phyloP scores from a whole-genome alignment of 2,888 invertebrate species.

The Parnassius apollo region DNA sequence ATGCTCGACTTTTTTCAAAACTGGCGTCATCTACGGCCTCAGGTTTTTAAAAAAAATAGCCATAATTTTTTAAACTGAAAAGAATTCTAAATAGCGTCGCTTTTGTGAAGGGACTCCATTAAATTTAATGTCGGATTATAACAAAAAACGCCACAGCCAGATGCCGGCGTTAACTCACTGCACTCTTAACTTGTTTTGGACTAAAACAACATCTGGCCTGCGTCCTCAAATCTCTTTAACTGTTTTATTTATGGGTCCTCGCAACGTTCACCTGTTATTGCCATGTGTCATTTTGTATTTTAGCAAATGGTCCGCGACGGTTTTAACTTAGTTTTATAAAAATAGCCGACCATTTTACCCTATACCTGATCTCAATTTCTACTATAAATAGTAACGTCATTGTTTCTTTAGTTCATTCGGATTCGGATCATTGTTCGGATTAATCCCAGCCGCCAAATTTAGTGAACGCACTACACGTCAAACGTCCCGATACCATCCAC shows the following conservation, averaged over 20 bases:
- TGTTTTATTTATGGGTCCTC: constrained; percentile 43
- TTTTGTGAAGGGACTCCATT: background rate
- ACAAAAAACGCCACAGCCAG: constrained; percentile 34
- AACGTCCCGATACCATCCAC: no score
- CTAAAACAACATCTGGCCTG: constrained; percentile 42
- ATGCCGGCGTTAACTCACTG: constrained; percentile 38
- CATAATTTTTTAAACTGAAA: constrained; percentile 9
- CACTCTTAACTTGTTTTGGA: constrained; percentile 35
- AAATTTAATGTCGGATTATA: constrained; percentile 1
- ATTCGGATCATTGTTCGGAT: no score
- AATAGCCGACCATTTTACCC: background rate
- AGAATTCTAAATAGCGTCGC: background rate
- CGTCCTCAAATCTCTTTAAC: constrained; percentile 41
- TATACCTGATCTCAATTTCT: no score
- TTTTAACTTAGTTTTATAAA: background rate
- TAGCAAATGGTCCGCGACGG: background rate
- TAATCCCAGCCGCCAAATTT: no score
- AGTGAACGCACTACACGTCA: no score
- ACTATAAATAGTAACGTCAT: no score
- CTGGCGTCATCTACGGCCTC: background rate
- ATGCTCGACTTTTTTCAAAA: background rate
- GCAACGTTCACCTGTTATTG: constrained; percentile 44
- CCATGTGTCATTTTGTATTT: constrained; percentile 14
- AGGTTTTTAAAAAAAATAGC: constrained; percentile 1
- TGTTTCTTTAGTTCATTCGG: no score